Evolutionary conservation across 2,888 invertebrate species (phyloP).

Genomic region (Aleiodes leptofemur): DNA sequence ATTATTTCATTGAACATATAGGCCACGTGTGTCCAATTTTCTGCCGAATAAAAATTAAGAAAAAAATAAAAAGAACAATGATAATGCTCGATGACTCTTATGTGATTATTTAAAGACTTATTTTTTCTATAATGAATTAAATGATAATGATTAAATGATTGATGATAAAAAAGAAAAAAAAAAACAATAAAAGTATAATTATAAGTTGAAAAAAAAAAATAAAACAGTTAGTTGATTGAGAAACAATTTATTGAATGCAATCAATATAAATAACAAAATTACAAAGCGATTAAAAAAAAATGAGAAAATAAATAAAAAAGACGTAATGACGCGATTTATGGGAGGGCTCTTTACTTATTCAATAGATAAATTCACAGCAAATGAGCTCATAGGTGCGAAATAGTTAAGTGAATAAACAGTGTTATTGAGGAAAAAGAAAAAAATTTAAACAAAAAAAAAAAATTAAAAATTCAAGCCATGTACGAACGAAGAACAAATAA

Average conservation of each 20-base stretch:
- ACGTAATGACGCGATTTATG: not conserved
- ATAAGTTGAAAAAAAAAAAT: conserved; percentile 47
- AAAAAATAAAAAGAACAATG: conserved; percentile 22
- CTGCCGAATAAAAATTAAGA: conserved; percentile 15
- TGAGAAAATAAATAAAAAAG: conserved; percentile 7
- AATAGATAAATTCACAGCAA: conserved; percentile 23
- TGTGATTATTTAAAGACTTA: conserved; percentile 75
- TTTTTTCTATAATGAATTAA: conserved; percentile 73
- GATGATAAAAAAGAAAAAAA: not conserved
- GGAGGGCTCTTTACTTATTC: not conserved
- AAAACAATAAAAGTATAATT: conserved; percentile 41
- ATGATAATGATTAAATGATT: conserved; percentile 54
- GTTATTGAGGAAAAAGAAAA: conserved; percentile 26
- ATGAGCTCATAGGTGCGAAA: conserved; percentile 35
- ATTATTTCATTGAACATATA: conserved; percentile 53
- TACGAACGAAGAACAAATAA: conserved; percentile 29
- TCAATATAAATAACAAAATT: not conserved
- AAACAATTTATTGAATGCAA: conserved; percentile 66
- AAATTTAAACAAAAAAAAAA: not conserved
- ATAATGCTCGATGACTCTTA: conserved; percentile 70
- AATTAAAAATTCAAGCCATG: conserved; percentile 22
- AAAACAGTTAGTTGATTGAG: conserved; percentile 40
- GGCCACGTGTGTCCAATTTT: conserved; percentile 40
- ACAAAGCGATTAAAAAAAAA: conserved; percentile 13
- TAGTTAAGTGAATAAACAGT: conserved; percentile 26